A percentile compares a stretch with the other conserved stretches of the same genome.
Evolutionary conservation across 2,888 invertebrate species (phyloP).

Genomic region (Lamellibrachia satsuma): DNA sequence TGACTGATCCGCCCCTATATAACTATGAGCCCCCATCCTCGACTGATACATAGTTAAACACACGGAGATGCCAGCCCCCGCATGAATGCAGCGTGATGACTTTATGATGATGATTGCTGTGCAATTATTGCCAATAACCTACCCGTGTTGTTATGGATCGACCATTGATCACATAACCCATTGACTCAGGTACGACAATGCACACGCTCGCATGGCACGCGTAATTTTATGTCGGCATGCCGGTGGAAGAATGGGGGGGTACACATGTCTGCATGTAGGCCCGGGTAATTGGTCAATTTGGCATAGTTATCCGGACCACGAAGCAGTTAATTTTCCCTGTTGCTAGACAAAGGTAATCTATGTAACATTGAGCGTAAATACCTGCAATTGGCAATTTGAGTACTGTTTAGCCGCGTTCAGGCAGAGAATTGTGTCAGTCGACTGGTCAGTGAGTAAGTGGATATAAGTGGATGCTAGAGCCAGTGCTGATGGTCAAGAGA

Average conservation of each 20-base stretch:
- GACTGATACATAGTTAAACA: background rate
- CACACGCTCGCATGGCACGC: background rate
- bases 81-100: constrained; percentile 7
- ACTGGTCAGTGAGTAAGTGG: background rate
- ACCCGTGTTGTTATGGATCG: background rate
- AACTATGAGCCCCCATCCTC: background rate
- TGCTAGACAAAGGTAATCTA: background rate
- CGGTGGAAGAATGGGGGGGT: background rate
- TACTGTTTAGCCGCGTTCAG: background rate
- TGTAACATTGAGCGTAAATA: background rate
- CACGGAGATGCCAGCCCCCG: background rate
- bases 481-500: background rate
- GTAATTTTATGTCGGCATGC: constrained; percentile 9
- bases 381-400: constrained; percentile 6
- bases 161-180: background rate
- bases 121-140: constrained; percentile 1
- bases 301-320: background rate
- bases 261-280: background rate
- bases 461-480: background rate
- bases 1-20: background rate
- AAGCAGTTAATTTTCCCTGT: background rate
- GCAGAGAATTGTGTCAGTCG: background rate
- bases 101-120: background rate
- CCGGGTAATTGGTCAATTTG: background rate
- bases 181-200: constrained; percentile 1